Conservation (phyloP, 2,888 invertebrate species). For the Agrilus mali region DNA sequence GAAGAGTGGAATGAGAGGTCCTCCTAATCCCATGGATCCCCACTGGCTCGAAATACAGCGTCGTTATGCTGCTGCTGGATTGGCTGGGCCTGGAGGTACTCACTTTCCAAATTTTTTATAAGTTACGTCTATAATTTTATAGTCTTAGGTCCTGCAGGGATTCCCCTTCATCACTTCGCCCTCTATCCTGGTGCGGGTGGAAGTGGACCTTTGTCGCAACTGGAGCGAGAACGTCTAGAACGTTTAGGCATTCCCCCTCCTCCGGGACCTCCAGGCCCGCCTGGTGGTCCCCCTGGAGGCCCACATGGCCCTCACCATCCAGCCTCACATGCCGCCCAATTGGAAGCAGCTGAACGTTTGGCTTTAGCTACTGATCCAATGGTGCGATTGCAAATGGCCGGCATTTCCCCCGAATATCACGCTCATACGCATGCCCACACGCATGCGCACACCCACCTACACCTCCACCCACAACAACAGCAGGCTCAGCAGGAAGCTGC, state of each 20-base stretch:
- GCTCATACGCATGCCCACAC: constrained; percentile 88
- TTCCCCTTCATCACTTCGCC: constrained; percentile 60
- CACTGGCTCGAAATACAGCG: constrained; percentile 83
- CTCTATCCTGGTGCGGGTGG: constrained; percentile 61
- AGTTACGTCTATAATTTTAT: background rate
- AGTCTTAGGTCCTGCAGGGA: constrained; percentile 23
- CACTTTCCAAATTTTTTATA: background rate
- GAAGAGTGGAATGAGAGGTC: constrained; percentile 44
- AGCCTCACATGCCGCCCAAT: constrained; percentile 39
- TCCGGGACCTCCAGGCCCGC: constrained; percentile 40
- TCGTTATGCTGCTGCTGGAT: constrained; percentile 38
- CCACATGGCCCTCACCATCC: constrained; percentile 41
- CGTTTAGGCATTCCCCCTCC: constrained; percentile 64
- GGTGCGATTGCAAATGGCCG: constrained; percentile 88
- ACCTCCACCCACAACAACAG: constrained; percentile 67
- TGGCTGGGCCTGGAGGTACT: constrained; percentile 29
- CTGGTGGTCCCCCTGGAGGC: constrained; percentile 39
- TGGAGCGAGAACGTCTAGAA: constrained; percentile 80
- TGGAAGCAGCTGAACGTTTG: constrained; percentile 64
- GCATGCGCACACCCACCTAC: constrained; percentile 82
- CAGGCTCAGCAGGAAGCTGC: constrained; percentile 61
- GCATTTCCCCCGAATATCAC: constrained; percentile 78
- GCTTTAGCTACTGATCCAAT: constrained; percentile 84
- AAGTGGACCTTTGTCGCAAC: constrained; percentile 53
- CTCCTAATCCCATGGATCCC: constrained; percentile 47